These are phyloP conservation scores for Anolis carolinensis DNA, from an alignment of 2,113 vertebrate genomes.

Conservation along the genomic window DNA sequence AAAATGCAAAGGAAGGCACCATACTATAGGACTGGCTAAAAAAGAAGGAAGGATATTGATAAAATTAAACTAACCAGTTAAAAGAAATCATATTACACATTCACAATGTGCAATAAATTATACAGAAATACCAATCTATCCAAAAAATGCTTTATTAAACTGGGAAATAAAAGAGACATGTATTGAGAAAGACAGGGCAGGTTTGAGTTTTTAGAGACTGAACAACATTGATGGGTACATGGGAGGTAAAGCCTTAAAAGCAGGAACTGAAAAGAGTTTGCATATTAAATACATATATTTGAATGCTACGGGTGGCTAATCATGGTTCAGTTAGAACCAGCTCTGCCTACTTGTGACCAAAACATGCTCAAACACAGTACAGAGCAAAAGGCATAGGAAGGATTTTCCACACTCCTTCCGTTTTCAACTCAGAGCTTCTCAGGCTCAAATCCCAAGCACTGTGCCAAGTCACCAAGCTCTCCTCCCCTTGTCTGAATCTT, in stretches of 20 bases:
- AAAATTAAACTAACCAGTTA: not conserved
- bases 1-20: not conserved
- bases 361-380: not conserved
- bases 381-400: not conserved
- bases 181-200: not conserved
- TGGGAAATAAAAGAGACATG: not conserved
- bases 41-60: not conserved
- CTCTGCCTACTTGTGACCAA: not conserved
- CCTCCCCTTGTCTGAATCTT: not conserved
- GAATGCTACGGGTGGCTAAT: not conserved
- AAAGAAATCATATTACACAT: not conserved
- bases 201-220: not conserved
- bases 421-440: not conserved
- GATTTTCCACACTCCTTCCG: not conserved
- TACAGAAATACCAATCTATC: not conserved
- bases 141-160: not conserved
- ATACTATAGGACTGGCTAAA: not conserved
- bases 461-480: not conserved
- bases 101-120: not conserved
- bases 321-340: not conserved
- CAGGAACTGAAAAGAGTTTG: not conserved
- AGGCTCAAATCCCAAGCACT: not conserved
- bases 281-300: not conserved
- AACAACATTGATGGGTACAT: not conserved
- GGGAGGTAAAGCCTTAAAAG: not conserved